A percentile compares a stretch with the other conserved stretches of the same genome.
These are phyloP conservation scores for Strix uralensis DNA, from an alignment of 2,113 vertebrate species.

Conservation along the genomic window DNA sequence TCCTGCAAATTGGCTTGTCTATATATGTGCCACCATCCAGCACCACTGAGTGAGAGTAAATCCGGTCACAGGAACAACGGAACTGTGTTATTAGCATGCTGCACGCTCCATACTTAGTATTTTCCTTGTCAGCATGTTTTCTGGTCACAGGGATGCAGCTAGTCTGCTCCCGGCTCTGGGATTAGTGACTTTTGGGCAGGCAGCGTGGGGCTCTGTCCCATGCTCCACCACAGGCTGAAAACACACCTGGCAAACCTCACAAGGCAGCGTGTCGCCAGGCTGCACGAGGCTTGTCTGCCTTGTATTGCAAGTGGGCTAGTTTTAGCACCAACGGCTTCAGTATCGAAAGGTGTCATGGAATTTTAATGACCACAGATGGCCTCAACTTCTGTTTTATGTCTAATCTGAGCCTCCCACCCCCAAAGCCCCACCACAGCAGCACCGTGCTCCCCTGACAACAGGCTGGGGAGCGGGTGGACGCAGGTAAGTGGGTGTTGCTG, in stretches of 20 bases:
- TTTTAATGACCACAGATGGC: constrained; percentile 56
- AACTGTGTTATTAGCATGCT: not conserved
- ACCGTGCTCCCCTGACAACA: not conserved
- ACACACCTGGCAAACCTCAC: fast-evolving
- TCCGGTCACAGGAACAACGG: not conserved
- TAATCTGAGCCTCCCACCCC: not conserved
- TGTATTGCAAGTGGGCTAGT: not conserved
- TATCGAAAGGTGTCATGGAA: constrained; percentile 56
- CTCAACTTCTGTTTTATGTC: constrained; percentile 28
- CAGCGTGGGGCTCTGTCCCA: not conserved
- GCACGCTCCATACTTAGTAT: not conserved
- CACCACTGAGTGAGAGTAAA: not conserved
- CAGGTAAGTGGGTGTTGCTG: not conserved
- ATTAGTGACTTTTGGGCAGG: not conserved
- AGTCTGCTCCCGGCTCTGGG: not conserved
- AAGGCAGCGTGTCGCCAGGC: not conserved
- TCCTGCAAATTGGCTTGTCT: not conserved
- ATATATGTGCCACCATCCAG: not conserved
- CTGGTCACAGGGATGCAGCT: not conserved
- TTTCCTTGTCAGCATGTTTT: not conserved
- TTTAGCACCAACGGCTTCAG: constrained; percentile 10
- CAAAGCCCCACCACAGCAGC: not conserved
- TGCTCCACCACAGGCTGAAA: not conserved
- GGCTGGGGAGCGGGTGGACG: not conserved
- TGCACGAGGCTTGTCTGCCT: not conserved